Conservation (phyloP, 2,888 invertebrate species). For the Dryadula phaetusa region DNA sequence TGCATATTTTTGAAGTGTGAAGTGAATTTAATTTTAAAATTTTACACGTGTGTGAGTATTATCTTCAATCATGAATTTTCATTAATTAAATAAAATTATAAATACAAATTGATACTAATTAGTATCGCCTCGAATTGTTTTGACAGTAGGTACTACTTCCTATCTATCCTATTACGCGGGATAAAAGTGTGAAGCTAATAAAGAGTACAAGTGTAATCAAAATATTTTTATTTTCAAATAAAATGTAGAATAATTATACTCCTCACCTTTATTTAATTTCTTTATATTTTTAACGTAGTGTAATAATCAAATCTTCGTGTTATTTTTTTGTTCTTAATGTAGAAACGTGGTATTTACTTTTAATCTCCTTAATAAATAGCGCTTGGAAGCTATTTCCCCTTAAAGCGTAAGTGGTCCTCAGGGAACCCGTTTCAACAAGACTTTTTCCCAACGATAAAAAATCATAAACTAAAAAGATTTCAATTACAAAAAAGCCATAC, state of each 20-base stretch:
- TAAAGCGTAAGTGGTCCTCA: constrained; percentile 30
- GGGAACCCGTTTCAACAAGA: constrained; percentile 22
- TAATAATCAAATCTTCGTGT: not conserved
- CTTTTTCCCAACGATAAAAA: not conserved
- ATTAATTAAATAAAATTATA: not conserved
- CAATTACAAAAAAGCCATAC: not conserved
- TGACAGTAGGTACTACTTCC: too few relatives aligned
- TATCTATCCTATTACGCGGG: too few relatives aligned
- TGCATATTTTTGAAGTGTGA: not conserved
- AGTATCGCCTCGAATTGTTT: too few relatives aligned
- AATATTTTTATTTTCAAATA: too few relatives aligned
- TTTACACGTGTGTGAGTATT: not conserved
- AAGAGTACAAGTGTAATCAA: too few relatives aligned
- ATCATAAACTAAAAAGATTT: constrained; percentile 10
- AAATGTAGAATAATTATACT: too few relatives aligned
- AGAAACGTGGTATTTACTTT: constrained; percentile 10
- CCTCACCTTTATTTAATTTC: too few relatives aligned
- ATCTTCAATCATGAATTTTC: not conserved
- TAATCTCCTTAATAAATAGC: constrained; percentile 26
- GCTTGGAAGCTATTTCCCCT: constrained; percentile 26
- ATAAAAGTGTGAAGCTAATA: too few relatives aligned
- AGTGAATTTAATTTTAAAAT: not conserved
- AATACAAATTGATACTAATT: too few relatives aligned
- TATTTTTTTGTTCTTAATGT: not conserved
- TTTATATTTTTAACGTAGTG: not conserved